Base-by-base conservation (phyloP, 2,888 invertebrate species). In the Athalia rosae region DNA sequence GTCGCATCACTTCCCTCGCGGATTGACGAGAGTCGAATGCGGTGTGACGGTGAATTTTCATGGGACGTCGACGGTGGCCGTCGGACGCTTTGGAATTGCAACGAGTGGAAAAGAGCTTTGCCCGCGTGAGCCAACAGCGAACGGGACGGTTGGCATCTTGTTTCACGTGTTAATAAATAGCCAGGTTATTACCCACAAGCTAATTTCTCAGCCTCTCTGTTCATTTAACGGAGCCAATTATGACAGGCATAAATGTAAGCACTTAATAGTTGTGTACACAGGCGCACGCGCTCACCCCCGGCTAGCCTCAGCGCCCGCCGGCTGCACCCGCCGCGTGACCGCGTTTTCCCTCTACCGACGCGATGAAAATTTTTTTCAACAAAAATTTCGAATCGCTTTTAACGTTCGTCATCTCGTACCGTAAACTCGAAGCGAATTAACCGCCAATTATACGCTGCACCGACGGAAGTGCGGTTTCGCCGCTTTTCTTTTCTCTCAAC, bases 81-180 rank as follows among this genome's bases (percentile, higher is more conserved):
- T 63, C 56, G 64, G 77, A 56, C 56, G 66, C 56, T 43, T 8
- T 63, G 15, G 56, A 28, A 13, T 41, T 11, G 43, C 61, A 28
- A 28, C 28, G 28, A n/a, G n/a, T n/a, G 28, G 28, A 28, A 28
- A 28, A 28, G 28, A 28, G 28, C 28, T 28, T 28, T 28, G 28
- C 28, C 28, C 28, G 28, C 28, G 28, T 28, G 28, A 28, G 59
- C 67, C 13, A 43, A n/a, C 28, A 15, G 58, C 62, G 47, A 56
- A 69, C 53, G 50, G 63, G 11, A 13, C 58, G 69, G n/a, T 56
- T 41, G 79, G 80, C 79, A 83, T 85, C 84, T 84, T 81, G 84
- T 88, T 88, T 87, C 87, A 86, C 84, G 88, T 88, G 88, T 88
- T 88, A 88, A 88, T 88, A 88, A 88, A 88, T 88, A 88, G 88